Base-by-base conservation (phyloP, 1,140 invertebrate genomes). In the Drepana arcuata region DNA sequence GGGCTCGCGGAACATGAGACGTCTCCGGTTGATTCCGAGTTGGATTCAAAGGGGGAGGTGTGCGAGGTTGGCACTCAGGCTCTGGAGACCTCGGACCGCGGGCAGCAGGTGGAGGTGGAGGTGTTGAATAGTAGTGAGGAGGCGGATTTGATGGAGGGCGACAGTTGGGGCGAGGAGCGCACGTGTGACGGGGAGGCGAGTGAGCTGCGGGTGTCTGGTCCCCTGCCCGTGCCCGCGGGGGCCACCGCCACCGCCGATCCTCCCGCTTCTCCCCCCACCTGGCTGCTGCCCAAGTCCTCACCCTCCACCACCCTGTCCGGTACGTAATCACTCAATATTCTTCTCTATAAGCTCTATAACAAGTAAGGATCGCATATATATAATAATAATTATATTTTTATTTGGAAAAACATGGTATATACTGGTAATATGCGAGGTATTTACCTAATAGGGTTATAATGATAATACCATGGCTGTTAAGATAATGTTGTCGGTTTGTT, bases 221-320 rank as follows among this genome's bases (percentile, higher is more conserved):
- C 75, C 7, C 25, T 80, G 18, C 71, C 73, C 0, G 56, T 78
- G 1, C 75, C 75, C 0, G 71, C 69, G 0, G 65, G 65, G 1
- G 54, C 59, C 0, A 55, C 54, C 18, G 33, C 34, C 1, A 27
- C 24, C 1, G 60, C 60, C 4, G 13, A 35, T 6, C 13, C 15
- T 0, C 15, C 36, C 2, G 10, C 39, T 2, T 56, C 52, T 30
- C 10, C 25, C 5, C 15, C 48, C 2, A 10, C 29, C n/a, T 64
- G 59, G 57, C 12, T 34, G 0, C 23, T 34, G 1, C 40, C 49
- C 7, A 64, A 58, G 23, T 31, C 50, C n/a, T 53, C 57, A 1
- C 4, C 24, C 2, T 18, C 28, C 35, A 14, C 21, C 4, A 5
- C 18, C 4, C 10, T 14, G 34, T 28, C 40, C 33, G 41, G 49